phyloP scores from a whole-genome alignment of 2,113 vertebrate genomes.

The Pungitius pungitius region DNA sequence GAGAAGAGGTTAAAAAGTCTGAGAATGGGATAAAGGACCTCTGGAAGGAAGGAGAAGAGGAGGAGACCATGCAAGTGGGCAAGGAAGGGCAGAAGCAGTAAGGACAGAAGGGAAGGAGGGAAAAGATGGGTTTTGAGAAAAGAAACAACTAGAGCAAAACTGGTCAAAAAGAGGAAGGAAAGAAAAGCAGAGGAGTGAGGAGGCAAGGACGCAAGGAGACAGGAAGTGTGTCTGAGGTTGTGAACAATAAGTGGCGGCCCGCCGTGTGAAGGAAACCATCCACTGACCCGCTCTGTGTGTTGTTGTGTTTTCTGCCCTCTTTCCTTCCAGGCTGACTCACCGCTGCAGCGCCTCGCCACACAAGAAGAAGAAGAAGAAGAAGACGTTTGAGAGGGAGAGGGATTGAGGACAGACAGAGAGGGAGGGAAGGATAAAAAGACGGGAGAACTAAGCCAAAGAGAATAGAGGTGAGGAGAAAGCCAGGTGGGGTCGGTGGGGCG shows the following conservation, averaged over 20 bases:
- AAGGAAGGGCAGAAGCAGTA: not conserved
- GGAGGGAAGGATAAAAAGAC: constrained; percentile 10
- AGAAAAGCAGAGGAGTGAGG: not conserved
- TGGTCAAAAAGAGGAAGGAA: not conserved
- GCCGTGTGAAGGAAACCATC: constrained; percentile 61
- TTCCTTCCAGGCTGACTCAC: constrained; percentile 82
- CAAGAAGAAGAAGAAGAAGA: constrained; percentile 38
- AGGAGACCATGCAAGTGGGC: not conserved
- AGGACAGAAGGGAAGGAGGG: not conserved
- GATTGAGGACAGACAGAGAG: constrained; percentile 27
- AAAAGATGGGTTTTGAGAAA: not conserved
- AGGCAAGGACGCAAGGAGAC: constrained; percentile 39
- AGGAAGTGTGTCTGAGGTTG: constrained; percentile 59
- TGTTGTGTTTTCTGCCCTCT: constrained; percentile 25
- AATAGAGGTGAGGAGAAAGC: constrained; percentile 29
- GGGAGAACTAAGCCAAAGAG: constrained; percentile 11
- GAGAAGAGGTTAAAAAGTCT: not conserved
- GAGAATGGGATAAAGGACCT: not conserved
- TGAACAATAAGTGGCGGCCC: constrained; percentile 57
- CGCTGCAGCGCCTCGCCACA: constrained; percentile 53
- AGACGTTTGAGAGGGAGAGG: constrained; percentile 30
- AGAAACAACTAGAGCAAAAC: not conserved
- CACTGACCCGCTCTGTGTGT: constrained; percentile 55
- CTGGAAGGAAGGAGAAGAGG: not conserved
- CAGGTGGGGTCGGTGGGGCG: constrained; percentile 20